phyloP scores from a whole-genome alignment of 2,888 invertebrate species.

The Tinea trinotella region DNA sequence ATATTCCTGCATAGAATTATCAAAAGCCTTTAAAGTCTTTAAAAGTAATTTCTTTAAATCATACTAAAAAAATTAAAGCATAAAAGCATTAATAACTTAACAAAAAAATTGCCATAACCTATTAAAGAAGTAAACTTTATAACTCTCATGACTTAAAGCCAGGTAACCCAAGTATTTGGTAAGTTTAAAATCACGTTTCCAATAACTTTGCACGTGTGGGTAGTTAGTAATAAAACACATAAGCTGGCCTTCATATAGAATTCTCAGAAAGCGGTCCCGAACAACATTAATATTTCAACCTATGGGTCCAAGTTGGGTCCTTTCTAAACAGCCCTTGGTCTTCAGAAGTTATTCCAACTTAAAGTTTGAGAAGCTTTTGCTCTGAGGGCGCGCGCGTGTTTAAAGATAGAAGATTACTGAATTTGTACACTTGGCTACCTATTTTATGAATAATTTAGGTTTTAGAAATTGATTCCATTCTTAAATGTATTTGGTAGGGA shows the following conservation, averaged over 20 bases:
- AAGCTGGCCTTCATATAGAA: conserved; percentile 51
- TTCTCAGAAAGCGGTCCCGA: conserved; percentile 37
- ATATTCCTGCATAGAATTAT: too few relatives aligned
- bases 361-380: conserved; percentile 41
- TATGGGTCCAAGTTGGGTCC: conserved; percentile 56
- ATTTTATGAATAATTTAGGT: neutral
- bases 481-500: too few relatives aligned
- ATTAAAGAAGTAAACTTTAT: too few relatives aligned
- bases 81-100: too few relatives aligned
- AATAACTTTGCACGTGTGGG: neutral
- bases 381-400: conserved; percentile 33
- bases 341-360: conserved; percentile 70
- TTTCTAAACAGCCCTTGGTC: conserved; percentile 73
- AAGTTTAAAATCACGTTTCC: conserved; percentile 12
- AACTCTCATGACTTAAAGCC: too few relatives aligned
- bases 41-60: too few relatives aligned
- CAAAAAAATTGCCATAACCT: too few relatives aligned
- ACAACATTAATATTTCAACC: conserved; percentile 70
- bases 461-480: too few relatives aligned
- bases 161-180: neutral
- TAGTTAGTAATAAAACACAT: conserved; percentile 18
- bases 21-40: too few relatives aligned
- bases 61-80: too few relatives aligned
- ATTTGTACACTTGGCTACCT: neutral
- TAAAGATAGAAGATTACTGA: conserved; percentile 16